Evolutionary conservation across 2,113 vertebrate genomes (phyloP), one percentile per base, ranked within the genome.

Genomic region (Corvus hawaiiensis): DNA sequence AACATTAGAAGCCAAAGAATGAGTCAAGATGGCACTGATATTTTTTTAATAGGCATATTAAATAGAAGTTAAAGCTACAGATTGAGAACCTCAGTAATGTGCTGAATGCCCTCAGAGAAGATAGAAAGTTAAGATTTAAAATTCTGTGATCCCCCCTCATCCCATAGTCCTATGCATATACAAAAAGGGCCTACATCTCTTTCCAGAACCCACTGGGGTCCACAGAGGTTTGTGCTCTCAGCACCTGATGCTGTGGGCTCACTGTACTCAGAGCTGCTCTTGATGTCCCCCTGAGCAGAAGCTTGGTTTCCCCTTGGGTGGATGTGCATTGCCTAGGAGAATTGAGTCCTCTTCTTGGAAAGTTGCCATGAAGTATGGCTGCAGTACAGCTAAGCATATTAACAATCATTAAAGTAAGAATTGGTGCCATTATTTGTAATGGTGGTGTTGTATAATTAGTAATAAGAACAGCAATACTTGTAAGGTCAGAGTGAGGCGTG

Each of bases 151-250:
- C 5, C 8, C 5, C 6, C 12, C 13, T 15, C n/a, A 18, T n/a
- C 11, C 35, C 4, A 1, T 1, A 51, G 30, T 33, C 21, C 33
- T 55, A 0, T 22, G 24, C 10, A 24, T 41, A 3, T 13, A 39
- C 21, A 35, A 51, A 46, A 72, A 48, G 24, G 48, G 11, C 17
- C 5, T 30, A 35, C 2, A 1, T 24, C 21, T 78, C 33, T 84
- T 61, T 41, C n/a, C 33, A 64, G 9, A 79, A 11, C 30, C 8
- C 19, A 0, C 35, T 43, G 62, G 20, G 20, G 15, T 72, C 35
- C 2, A 5, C 59, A 54, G 74, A 81, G 33, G 7, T 73, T 89
- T 73, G 24, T 87, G 28, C 33, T 87, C 15, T 55, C 22, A 7
- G 62, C 4, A 5, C 27, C 30, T 84, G 15, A 7, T 85, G 54